Evolutionary conservation across 2,797 vertebrate genomes (phyloP).

Genomic region (Odontamblyopus rebecca): DNA sequence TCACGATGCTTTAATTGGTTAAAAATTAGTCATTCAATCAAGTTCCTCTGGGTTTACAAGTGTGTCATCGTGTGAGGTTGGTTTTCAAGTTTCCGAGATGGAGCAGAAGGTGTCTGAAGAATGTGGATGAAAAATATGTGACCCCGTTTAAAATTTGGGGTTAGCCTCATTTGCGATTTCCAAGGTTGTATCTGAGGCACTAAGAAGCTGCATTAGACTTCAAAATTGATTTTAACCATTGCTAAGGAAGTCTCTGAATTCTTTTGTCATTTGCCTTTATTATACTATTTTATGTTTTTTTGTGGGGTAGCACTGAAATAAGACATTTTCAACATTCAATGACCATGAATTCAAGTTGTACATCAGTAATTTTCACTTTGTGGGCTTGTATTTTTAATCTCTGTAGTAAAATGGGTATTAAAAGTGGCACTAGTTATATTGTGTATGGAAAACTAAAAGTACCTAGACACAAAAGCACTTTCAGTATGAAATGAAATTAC

Average conservation of each 20-base stretch:
- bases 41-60: slow-evolving; percentile 27
- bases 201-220: background rate
- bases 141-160: slow-evolving; percentile 6
- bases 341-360: no score
- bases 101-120: slow-evolving; percentile 4
- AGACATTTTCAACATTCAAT: no score
- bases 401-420: no score
- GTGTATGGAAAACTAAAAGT: no score
- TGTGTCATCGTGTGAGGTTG: slow-evolving; percentile 14
- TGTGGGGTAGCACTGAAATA: no score
- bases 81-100: slow-evolving; percentile 7
- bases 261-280: background rate
- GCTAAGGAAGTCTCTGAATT: no score
- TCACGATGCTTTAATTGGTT: slow-evolving; percentile 44
- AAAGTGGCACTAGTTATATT: no score
- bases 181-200: background rate
- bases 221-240: background rate
- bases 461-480: no score
- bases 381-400: no score
- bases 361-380: no score
- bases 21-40: slow-evolving; percentile 52
- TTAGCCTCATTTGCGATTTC: background rate
- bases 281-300: no score
- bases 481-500: no score
- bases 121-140: background rate